These are phyloP conservation scores for Conus betulinus DNA, from an alignment of 1,140 invertebrate genomes.

Conservation along the genomic window DNA sequence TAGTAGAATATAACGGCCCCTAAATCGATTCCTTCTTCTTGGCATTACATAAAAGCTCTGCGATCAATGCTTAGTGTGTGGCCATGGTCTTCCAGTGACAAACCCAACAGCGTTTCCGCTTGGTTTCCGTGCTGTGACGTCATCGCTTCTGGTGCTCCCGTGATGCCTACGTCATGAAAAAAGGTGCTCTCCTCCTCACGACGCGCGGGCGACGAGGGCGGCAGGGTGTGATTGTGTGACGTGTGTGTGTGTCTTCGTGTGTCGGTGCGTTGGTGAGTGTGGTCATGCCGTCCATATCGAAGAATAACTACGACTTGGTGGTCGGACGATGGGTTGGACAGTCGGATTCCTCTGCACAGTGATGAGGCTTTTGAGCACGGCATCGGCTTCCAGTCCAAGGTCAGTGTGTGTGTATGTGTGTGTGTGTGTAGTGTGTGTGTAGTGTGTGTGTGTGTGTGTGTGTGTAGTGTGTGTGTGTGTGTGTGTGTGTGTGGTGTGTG, in stretches of 20 bases:
- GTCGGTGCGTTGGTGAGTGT: neutral
- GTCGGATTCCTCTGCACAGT: slow-evolving; percentile 93
- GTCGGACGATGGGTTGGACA: slow-evolving; percentile 95
- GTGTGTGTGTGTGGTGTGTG: too few relatives aligned
- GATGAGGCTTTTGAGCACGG: slow-evolving; percentile 98
- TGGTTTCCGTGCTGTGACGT: neutral
- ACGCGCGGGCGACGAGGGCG: neutral
- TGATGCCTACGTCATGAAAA: neutral
- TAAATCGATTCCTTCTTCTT: neutral
- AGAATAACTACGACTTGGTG: slow-evolving; percentile 89
- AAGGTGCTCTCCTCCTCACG: neutral
- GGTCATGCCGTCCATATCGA: slow-evolving; percentile 62
- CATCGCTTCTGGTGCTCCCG: neutral
- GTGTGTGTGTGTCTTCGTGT: neutral
- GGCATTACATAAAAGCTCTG: neutral
- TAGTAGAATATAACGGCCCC: neutral
- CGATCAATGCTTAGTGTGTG: too few relatives aligned
- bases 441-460: too few relatives aligned
- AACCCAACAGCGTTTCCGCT: neutral
- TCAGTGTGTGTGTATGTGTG: slow-evolving; percentile 75
- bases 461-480: too few relatives aligned
- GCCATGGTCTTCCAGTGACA: too few relatives aligned
- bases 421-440: too few relatives aligned
- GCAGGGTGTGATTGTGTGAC: too few relatives aligned
- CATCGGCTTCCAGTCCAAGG: slow-evolving; percentile 98